These are phyloP conservation scores for Penaeus chinensis DNA, from an alignment of 1,140 invertebrate genomes.

Conservation along the genomic window DNA sequence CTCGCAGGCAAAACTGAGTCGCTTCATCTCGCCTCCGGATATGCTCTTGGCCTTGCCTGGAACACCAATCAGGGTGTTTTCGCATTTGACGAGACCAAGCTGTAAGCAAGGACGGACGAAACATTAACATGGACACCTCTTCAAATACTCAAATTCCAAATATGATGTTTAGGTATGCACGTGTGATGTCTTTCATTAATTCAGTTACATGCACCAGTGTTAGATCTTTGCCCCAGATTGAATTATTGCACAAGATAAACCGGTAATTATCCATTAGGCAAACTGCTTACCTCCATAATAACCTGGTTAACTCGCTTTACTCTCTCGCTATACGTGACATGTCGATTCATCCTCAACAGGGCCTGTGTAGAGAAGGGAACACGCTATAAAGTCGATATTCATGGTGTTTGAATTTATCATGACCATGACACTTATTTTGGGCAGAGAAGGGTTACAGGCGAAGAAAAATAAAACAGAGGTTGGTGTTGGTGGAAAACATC, in stretches of 20 bases:
- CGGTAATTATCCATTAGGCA: too few relatives aligned
- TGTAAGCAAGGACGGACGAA: constrained; percentile 66
- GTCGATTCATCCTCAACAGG: constrained; percentile 89
- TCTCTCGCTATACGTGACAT: constrained; percentile 80
- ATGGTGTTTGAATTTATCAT: not conserved
- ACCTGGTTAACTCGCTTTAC: constrained; percentile 89
- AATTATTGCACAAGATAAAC: not conserved
- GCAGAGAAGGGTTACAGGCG: not conserved
- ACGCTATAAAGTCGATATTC: constrained; percentile 65
- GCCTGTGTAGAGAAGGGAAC: constrained; percentile 77
- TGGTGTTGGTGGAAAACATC: not conserved
- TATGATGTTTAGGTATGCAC: constrained; percentile 89
- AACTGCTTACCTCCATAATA: constrained; percentile 79
- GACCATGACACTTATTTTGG: not conserved
- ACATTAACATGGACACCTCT: not conserved
- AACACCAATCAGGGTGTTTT: constrained; percentile 88
- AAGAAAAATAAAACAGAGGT: not conserved
- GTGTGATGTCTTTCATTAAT: constrained; percentile 70
- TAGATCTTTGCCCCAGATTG: not conserved
- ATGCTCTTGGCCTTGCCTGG: constrained; percentile 85
- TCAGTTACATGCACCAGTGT: not conserved
- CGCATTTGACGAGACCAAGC: constrained; percentile 87
- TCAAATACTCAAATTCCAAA: constrained; percentile 75
- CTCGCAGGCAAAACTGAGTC: constrained; percentile 94
- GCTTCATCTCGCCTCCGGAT: constrained; percentile 94